phyloP scores from a whole-genome alignment of 2,113 vertebrate species.

The Clinocottus analis region DNA sequence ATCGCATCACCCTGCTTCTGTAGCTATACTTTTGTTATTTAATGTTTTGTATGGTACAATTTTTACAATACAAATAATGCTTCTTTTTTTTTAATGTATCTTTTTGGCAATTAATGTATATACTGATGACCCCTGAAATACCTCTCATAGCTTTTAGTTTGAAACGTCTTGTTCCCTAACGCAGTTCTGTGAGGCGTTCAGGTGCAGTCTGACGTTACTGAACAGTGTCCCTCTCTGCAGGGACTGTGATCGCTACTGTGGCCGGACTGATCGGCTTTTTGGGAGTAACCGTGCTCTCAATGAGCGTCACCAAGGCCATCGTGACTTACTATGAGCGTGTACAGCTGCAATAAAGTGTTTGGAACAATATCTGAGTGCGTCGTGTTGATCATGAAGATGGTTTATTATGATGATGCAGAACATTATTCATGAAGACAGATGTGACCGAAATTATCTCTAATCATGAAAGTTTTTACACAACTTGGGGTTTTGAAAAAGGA shows the following conservation, averaged over 20 bases:
- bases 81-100: background rate
- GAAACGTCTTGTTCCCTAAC: background rate
- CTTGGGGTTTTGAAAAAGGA: background rate
- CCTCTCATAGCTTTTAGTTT: background rate
- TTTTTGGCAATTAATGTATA: background rate
- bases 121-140: too few species aligned
- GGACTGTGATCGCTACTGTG: constrained; percentile 59
- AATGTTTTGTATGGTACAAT: background rate
- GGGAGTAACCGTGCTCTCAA: constrained; percentile 50
- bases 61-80: background rate
- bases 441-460: background rate
- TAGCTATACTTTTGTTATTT: background rate
- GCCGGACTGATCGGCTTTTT: constrained; percentile 63
- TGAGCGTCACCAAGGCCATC: constrained; percentile 64
- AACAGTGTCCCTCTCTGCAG: constrained; percentile 54
- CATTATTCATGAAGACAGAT: background rate
- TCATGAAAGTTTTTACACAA: background rate
- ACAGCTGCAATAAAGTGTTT: constrained; percentile 59
- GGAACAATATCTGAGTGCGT: background rate
- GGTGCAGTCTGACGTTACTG: background rate
- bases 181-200: too few species aligned
- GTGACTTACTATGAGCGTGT: constrained; percentile 60
- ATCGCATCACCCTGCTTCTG: background rate
- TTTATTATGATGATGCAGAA: background rate
- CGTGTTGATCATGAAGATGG: background rate